Conservation (phyloP, 2,113 vertebrate genomes). For the Dromas ardeola region DNA sequence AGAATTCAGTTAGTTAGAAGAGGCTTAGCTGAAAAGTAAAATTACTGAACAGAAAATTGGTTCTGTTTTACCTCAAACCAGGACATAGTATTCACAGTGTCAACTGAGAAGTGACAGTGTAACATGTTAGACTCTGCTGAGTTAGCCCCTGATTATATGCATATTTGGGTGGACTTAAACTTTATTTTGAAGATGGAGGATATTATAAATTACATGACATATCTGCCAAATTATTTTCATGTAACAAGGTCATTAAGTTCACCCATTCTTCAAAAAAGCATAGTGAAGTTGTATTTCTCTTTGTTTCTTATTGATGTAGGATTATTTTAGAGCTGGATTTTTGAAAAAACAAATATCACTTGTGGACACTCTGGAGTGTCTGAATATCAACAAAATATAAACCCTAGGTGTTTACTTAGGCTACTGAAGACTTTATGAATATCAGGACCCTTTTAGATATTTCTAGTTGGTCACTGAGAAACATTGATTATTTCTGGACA, state of each 20-base stretch:
- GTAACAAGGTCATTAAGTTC: not conserved
- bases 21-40: not conserved
- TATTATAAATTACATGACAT: not conserved
- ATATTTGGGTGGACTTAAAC: not conserved
- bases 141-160: too few relatives aligned
- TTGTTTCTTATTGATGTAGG: not conserved
- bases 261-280: not conserved
- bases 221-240: not conserved
- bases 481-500: not conserved
- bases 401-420: not conserved
- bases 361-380: not conserved
- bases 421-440: not conserved
- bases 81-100: not conserved
- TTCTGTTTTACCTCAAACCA: not conserved
- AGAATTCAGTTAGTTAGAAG: not conserved
- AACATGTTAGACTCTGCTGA: not conserved
- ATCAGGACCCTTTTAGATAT: not conserved
- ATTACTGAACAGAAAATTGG: not conserved
- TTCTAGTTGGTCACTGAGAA: not conserved
- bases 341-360: not conserved
- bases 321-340: not conserved
- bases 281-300: not conserved
- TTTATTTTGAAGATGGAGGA: not conserved
- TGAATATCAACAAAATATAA: not conserved
- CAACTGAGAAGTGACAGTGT: not conserved